These are phyloP conservation scores for Decapterus maruadsi DNA, from an alignment of 2,797 vertebrate genomes.

Conservation along the genomic window DNA sequence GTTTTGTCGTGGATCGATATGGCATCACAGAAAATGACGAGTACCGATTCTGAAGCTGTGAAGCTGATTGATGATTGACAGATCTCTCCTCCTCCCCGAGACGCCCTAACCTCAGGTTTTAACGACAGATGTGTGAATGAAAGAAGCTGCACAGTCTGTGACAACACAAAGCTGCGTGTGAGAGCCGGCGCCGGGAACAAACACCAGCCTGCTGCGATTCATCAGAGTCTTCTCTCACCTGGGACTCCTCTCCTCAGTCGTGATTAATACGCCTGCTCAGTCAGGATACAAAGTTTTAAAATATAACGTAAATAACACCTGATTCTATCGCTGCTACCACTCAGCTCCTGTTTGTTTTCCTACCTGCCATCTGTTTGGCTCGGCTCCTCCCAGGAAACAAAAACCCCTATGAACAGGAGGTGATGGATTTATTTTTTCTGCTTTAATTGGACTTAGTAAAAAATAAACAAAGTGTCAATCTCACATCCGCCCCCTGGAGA, in stretches of 20 bases:
- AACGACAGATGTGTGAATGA: slow-evolving; percentile 24
- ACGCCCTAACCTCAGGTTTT: slow-evolving; percentile 21
- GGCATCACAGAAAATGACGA: slow-evolving; percentile 32
- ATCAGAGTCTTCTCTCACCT: neutral
- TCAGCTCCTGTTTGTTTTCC: neutral
- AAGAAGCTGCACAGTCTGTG: slow-evolving; percentile 9
- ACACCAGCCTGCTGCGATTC: neutral
- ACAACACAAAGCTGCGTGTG: neutral
- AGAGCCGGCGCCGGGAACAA: neutral
- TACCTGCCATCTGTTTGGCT: neutral
- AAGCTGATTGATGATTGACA: slow-evolving; percentile 30
- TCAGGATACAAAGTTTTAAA: neutral
- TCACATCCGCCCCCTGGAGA: neutral
- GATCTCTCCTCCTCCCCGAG: slow-evolving; percentile 8
- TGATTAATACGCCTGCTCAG: neutral
- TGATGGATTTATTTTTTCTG: neutral
- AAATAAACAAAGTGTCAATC: neutral
- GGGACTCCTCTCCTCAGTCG: neutral
- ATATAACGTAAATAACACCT: neutral
- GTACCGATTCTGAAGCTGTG: slow-evolving; percentile 10
- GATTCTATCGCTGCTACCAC: neutral
- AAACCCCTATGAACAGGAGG: neutral
- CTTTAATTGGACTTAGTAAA: neutral
- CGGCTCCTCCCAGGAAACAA: neutral
- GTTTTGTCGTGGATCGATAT: slow-evolving; percentile 23